Evolutionary conservation across 2,113 vertebrate genomes (phyloP).

Genomic region (Paradoxurus hermaphroditus): DNA sequence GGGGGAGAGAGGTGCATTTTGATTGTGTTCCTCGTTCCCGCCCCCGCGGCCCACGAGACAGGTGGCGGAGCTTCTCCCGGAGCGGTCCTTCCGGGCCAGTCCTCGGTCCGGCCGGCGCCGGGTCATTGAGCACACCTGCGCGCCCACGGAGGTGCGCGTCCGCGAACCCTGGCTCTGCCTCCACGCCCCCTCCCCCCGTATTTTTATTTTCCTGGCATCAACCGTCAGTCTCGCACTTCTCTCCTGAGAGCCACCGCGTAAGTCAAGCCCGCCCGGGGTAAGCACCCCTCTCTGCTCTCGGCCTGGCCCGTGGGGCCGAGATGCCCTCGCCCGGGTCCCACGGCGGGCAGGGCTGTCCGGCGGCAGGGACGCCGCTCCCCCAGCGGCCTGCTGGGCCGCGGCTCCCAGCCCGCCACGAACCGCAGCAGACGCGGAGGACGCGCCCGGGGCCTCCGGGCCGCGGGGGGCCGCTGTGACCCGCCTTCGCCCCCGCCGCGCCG

Average conservation of each 20-base stretch:
- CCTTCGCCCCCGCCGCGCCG: background rate
- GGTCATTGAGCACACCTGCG: slow-evolving; percentile 33
- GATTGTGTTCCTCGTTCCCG: background rate
- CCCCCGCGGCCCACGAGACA: background rate
- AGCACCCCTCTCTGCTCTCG: background rate
- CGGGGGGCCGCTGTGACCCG: slow-evolving; percentile 72
- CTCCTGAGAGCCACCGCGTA: background rate
- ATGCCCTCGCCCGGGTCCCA: background rate
- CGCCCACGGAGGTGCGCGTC: slow-evolving; percentile 29
- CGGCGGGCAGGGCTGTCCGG: background rate
- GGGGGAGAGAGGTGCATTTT: background rate
- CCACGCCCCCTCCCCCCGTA: slow-evolving; percentile 52
- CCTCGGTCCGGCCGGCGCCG: background rate
- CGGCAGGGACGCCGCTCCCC: rapidly evolving
- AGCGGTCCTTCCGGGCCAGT: background rate
- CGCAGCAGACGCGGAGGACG: background rate
- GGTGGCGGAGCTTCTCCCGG: background rate
- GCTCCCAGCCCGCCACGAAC: background rate
- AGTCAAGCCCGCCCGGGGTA: background rate
- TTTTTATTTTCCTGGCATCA: slow-evolving; percentile 28
- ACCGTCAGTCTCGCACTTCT: slow-evolving; percentile 46
- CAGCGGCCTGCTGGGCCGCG: background rate
- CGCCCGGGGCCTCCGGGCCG: slow-evolving; percentile 64
- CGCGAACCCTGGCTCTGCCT: background rate
- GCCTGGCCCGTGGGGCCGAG: background rate